Percentiles rank a stretch among this genome's conserved stretches.
Evolutionary conservation across 2,797 vertebrate genomes (phyloP).

Genomic region (Halcyon leucocephala): DNA sequence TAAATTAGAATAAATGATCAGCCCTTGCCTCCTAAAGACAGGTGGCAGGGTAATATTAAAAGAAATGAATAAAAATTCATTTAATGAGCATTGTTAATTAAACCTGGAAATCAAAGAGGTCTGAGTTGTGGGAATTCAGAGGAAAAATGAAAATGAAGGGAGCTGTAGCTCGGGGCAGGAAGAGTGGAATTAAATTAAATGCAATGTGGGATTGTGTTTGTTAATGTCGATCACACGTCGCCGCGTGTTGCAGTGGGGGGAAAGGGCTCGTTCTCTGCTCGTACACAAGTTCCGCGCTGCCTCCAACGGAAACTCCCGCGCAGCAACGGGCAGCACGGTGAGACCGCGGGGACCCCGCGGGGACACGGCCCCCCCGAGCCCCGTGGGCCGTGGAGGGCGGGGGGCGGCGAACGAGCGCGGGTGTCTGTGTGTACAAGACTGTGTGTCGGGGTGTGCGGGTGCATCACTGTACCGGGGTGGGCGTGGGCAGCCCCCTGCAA

Average conservation of each 20-base stretch:
- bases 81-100: constrained; percentile 83
- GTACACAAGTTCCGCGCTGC: not conserved
- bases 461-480: not conserved
- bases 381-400: not conserved
- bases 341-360: not conserved
- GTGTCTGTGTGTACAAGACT: not conserved
- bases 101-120: constrained; percentile 81
- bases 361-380: not conserved
- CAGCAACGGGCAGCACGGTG: not conserved
- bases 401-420: too few species aligned
- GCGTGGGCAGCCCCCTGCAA: not conserved
- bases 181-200: constrained; percentile 77
- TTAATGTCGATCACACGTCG: constrained; percentile 63
- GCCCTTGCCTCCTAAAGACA: constrained; percentile 71
- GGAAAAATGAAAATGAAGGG: constrained; percentile 78
- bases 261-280: not conserved
- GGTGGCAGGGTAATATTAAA: constrained; percentile 77
- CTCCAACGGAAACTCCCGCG: not conserved
- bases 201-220: constrained; percentile 66
- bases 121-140: constrained; percentile 79
- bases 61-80: constrained; percentile 78
- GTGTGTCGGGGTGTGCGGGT: not conserved
- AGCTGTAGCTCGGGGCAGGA: constrained; percentile 75
- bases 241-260: constrained; percentile 12
- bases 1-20: constrained; percentile 74